Evolutionary conservation across 2,113 vertebrate species (phyloP).

Genomic region (Nerophis ophidion): DNA sequence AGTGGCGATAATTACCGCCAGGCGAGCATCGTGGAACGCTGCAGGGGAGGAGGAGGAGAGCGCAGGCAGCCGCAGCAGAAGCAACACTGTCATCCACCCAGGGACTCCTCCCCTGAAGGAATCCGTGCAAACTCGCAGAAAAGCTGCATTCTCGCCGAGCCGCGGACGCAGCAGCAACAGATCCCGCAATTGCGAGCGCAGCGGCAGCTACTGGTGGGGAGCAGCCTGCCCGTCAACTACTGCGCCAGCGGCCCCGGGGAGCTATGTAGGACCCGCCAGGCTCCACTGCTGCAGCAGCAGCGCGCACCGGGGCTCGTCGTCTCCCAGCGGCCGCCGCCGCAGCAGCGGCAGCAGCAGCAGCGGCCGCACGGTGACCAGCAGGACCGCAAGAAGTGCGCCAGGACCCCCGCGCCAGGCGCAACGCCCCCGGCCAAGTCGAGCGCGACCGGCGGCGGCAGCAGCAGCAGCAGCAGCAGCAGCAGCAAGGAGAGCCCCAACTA

Average conservation of each 20-base stretch:
- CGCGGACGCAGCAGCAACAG: conserved; percentile 58
- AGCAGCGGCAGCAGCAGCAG: conserved; percentile 53
- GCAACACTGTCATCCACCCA: conserved; percentile 62
- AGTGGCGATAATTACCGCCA: conserved; percentile 67
- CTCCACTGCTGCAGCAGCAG: conserved; percentile 61
- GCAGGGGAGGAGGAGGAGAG: conserved; percentile 69
- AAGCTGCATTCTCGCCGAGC: conserved; percentile 60
- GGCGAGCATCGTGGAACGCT: conserved; percentile 64
- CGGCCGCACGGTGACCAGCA: conserved; percentile 66
- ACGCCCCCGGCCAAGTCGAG: conserved; percentile 63
- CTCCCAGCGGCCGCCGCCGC: conserved; percentile 40
- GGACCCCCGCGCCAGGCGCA: conserved; percentile 42
- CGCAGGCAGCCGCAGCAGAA: conserved; percentile 67
- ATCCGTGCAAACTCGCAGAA: conserved; percentile 63
- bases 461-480: conserved; percentile 58
- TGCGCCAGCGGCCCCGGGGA: conserved; percentile 71
- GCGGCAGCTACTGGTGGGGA: conserved; percentile 67
- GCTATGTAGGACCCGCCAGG: conserved; percentile 65
- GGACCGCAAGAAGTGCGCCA: conserved; percentile 57
- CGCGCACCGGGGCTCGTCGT: background rate
- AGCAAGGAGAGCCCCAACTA: conserved; percentile 66
- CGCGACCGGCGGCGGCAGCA: conserved; percentile 26
- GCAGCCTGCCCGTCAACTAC: conserved; percentile 70
- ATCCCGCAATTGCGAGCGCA: conserved; percentile 66
- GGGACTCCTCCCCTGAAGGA: conserved; percentile 69